Percentiles rank a stretch among this genome's conserved stretches.
These are phyloP conservation scores for human (Homo sapiens) DNA, from an alignment of 2,113 vertebrate genomes.

Conservation along the genomic window DNA sequence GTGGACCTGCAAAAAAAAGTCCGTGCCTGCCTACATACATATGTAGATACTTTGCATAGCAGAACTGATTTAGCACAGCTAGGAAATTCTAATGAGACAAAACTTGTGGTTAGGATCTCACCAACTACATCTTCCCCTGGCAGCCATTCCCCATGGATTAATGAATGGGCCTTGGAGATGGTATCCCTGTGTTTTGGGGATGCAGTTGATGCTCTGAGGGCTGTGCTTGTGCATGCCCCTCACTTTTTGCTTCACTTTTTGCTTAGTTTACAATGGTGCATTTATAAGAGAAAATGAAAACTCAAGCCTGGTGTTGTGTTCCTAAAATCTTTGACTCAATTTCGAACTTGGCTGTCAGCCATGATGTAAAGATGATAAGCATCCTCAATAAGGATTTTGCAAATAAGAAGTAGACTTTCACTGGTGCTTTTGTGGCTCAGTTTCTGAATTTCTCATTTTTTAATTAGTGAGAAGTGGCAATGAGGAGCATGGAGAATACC, in stretches of 20 bases:
- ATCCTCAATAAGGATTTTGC: neutral
- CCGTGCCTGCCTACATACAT: neutral
- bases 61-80: neutral
- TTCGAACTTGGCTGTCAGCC: neutral
- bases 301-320: neutral
- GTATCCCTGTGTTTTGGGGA: neutral
- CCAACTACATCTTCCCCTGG: neutral
- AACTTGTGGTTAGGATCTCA: neutral
- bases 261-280: neutral
- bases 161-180: neutral
- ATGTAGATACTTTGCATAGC: neutral
- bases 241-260: neutral
- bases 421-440: neutral
- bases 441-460: constrained; percentile 9
- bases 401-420: neutral
- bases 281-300: neutral
- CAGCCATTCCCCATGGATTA: neutral
- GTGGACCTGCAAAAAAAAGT: neutral
- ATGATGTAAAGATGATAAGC: neutral
- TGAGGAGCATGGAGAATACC: neutral
- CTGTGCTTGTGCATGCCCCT: neutral
- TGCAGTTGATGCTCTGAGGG: neutral
- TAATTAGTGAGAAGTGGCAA: neutral
- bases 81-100: constrained; percentile 2
- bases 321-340: neutral